A percentile compares a stretch with the other conserved stretches of the same genome.
These are phyloP conservation scores for Aspiorhynchus laticeps DNA, from an alignment of 2,113 vertebrate species.

Conservation along the genomic window DNA sequence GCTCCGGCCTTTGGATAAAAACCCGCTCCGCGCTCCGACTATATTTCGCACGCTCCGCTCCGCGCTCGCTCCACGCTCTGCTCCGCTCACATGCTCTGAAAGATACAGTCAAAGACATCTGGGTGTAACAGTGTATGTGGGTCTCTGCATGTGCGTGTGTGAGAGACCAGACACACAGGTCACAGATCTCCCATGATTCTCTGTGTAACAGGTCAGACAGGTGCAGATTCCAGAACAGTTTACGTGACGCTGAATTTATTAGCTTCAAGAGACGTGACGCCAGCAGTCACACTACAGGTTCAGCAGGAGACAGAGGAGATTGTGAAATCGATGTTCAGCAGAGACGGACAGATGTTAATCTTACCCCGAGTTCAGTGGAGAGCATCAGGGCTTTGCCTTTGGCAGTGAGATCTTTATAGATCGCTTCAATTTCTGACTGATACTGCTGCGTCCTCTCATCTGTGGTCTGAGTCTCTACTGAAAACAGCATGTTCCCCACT, in stretches of 20 bases:
- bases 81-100: no score
- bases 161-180: no score
- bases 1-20: no score
- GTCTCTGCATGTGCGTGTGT: no score
- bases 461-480: conserved; percentile 96
- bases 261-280: neutral
- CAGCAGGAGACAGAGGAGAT: neutral
- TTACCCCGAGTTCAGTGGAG: conserved; percentile 92
- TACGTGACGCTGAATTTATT: neutral
- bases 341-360: conserved; percentile 35
- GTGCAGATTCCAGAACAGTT: no score
- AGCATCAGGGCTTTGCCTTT: conserved; percentile 93
- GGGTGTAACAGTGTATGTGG: neutral
- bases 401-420: conserved; percentile 94
- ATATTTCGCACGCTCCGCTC: no score
- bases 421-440: conserved; percentile 93
- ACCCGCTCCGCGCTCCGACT: no score
- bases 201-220: no score
- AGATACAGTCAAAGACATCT: neutral
- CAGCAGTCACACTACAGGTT: neutral
- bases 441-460: conserved; percentile 95
- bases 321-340: neutral
- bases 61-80: no score
- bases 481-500: conserved; percentile 96
- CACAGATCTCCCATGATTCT: no score